Conservation (phyloP, 1,140 invertebrate genomes). For the Sycophaga agraensis region DNA sequence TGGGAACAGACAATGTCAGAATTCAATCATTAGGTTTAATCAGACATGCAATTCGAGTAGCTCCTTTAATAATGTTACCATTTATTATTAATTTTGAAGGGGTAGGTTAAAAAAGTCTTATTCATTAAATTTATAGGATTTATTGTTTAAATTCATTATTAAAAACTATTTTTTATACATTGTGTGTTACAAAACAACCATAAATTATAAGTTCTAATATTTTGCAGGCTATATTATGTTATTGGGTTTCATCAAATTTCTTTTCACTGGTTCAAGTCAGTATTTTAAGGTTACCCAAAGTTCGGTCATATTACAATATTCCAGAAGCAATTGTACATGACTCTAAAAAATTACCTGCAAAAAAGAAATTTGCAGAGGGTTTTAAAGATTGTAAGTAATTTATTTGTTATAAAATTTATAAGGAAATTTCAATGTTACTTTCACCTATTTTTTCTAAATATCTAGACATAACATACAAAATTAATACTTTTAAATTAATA, state of each 20-base stretch:
- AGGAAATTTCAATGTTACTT: neutral
- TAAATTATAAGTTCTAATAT: neutral
- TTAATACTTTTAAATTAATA: neutral
- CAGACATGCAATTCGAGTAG: constrained; percentile 71
- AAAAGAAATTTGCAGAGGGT: constrained; percentile 76
- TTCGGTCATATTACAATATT: constrained; percentile 80
- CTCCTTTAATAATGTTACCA: constrained; percentile 83
- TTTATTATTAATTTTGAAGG: constrained; percentile 88
- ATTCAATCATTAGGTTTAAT: constrained; percentile 67
- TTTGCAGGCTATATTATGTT: constrained; percentile 79
- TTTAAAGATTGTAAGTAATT: constrained; percentile 78
- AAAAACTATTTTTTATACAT: neutral
- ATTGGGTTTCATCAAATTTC: constrained; percentile 90
- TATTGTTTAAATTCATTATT: neutral
- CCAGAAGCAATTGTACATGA: constrained; percentile 64
- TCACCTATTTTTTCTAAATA: too few species aligned
- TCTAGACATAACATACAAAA: neutral
- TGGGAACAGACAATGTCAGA: constrained; percentile 77
- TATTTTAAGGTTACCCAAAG: constrained; percentile 72
- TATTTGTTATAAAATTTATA: constrained; percentile 1
- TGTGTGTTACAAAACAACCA: neutral
- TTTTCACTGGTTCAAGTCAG: constrained; percentile 83
- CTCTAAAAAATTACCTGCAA: constrained; percentile 63
- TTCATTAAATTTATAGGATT: neutral
- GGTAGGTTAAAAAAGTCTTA: constrained; percentile 58